These are phyloP conservation scores for Serranochromis macrocephalus DNA, from an alignment of 2,113 vertebrate species.

Conservation along the genomic window DNA sequence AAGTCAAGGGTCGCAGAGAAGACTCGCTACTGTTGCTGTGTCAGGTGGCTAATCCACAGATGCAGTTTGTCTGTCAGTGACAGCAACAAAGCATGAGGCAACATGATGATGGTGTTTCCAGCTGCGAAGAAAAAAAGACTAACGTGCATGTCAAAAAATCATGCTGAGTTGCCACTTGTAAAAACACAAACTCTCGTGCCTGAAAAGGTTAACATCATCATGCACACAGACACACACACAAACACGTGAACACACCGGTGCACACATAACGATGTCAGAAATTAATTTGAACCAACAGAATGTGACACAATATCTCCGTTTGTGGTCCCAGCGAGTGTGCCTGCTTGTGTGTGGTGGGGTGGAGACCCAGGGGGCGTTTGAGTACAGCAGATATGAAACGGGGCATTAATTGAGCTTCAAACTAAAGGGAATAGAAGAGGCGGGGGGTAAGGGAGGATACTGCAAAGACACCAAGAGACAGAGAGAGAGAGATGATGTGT, in stretches of 20 bases:
- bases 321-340: not conserved
- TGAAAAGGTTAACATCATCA: not conserved
- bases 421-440: slow-evolving; percentile 40
- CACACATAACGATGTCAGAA: not conserved
- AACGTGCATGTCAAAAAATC: not conserved
- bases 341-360: not conserved
- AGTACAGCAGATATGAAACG: slow-evolving; percentile 54
- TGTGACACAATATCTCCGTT: not conserved
- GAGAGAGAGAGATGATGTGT: not conserved
- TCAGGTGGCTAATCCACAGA: not conserved
- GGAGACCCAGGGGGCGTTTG: slow-evolving; percentile 31
- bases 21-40: not conserved
- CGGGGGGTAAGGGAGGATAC: not conserved
- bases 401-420: slow-evolving; percentile 69
- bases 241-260: not conserved
- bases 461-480: not conserved
- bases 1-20: not conserved
- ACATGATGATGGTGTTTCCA: not conserved
- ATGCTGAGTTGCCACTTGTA: not conserved
- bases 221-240: not conserved
- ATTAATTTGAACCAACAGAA: slow-evolving; percentile 16
- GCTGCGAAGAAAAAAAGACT: not conserved
- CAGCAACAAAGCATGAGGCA: not conserved
- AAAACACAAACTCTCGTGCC: not conserved
- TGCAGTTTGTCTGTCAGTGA: not conserved